Evolutionary conservation across 2,797 vertebrate genomes (phyloP).

Genomic region (Rhinogobio ventralis): DNA sequence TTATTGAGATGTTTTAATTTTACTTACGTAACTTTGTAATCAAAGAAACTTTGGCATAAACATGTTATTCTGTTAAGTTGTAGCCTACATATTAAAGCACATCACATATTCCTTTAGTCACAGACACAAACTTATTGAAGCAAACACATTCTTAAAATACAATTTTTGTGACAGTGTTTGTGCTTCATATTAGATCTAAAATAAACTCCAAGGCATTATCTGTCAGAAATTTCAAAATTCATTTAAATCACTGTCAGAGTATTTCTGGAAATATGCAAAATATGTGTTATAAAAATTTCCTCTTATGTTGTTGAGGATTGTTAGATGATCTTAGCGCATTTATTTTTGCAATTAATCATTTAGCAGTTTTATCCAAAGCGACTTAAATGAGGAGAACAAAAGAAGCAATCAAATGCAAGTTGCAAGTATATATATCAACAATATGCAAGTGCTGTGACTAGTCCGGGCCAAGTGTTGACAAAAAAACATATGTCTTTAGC

Average conservation of each 20-base stretch:
- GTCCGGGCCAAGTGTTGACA: too few relatives aligned
- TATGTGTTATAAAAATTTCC: not conserved
- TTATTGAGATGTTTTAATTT: not conserved
- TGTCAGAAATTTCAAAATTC: constrained; percentile 18
- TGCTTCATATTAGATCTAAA: constrained; percentile 41
- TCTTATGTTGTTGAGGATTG: not conserved
- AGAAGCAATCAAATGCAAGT: too few relatives aligned
- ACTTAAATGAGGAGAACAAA: not conserved
- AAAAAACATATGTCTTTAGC: too few relatives aligned
- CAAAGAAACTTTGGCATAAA: not conserved
- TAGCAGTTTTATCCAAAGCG: not conserved
- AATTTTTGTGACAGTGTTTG: not conserved
- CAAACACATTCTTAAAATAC: not conserved
- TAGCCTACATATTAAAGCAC: not conserved
- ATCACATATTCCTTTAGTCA: not conserved
- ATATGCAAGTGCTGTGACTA: too few relatives aligned
- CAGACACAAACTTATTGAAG: not conserved
- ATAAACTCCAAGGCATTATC: constrained; percentile 33
- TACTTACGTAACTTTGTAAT: too few relatives aligned
- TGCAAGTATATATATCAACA: too few relatives aligned
- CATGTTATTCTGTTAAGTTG: not conserved
- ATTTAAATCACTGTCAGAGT: constrained; percentile 30
- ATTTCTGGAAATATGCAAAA: constrained; percentile 11
- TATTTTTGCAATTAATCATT: not conserved
- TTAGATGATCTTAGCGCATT: not conserved